Evolutionary conservation across 2,888 invertebrate species (phyloP).

Genomic region (Perizoma affinitatum): DNA sequence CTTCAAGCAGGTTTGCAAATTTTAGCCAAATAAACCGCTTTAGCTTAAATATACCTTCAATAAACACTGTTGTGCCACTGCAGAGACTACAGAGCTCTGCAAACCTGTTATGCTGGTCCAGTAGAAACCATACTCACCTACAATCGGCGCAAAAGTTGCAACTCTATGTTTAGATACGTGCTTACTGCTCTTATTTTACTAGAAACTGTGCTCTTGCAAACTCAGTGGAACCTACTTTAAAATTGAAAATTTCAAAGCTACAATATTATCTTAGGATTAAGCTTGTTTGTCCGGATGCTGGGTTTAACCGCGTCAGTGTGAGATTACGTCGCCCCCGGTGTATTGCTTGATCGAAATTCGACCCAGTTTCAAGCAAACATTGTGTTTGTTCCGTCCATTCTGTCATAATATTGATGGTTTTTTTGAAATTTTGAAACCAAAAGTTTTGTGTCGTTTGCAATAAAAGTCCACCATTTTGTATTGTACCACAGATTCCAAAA

Average conservation of each 20-base stretch:
- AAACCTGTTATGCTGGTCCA: conserved; percentile 21
- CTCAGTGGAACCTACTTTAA: neutral
- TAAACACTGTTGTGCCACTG: conserved; percentile 2
- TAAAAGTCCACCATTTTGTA: neutral
- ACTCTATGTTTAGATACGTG: no score
- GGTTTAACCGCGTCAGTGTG: conserved; percentile 23
- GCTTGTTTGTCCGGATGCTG: conserved; percentile 25
- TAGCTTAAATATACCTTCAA: neutral
- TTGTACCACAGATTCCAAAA: no score
- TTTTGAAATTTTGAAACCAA: conserved; percentile 4
- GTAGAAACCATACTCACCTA: conserved; percentile 15
- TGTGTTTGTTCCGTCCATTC: conserved; percentile 20
- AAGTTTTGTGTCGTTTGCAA: neutral
- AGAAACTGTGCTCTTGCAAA: no score
- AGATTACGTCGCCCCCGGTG: conserved; percentile 26
- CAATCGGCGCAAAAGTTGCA: conserved; percentile 3
- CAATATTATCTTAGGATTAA: conserved; percentile 30
- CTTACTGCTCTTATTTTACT: no score
- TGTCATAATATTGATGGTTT: conserved; percentile 18
- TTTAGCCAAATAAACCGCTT: no score
- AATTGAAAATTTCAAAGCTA: conserved; percentile 25
- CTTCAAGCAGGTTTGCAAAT: no score
- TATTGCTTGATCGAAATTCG: conserved; percentile 29
- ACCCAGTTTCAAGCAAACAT: conserved; percentile 26
- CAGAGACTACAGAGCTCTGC: conserved; percentile 15